A percentile compares a stretch with the other conserved stretches of the same genome.
phyloP scores from a whole-genome alignment of 2,797 vertebrate species.

The Coracias cyanogaster region DNA sequence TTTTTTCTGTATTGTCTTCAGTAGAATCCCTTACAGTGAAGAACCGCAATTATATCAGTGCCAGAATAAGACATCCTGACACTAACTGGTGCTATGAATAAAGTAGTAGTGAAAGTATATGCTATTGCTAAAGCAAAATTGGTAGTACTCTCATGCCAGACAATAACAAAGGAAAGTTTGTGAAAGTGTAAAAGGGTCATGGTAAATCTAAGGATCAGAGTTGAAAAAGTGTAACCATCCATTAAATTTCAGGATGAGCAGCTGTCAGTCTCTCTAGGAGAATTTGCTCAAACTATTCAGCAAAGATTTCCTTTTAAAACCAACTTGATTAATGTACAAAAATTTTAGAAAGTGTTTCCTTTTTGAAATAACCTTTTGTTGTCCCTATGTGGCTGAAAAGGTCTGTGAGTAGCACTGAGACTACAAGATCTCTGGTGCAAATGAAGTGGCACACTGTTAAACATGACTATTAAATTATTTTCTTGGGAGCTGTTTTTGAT shows the following conservation, averaged over 20 bases:
- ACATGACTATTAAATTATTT: slow-evolving; percentile 75
- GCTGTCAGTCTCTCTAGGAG: neutral
- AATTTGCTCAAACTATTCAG: neutral
- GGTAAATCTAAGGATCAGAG: neutral
- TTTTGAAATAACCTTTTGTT: slow-evolving; percentile 48
- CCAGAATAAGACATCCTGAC: neutral
- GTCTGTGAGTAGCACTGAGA: slow-evolving; percentile 1
- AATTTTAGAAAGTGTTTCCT: neutral
- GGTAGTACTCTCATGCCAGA: neutral
- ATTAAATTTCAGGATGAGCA: neutral
- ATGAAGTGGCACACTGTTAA: slow-evolving; percentile 56
- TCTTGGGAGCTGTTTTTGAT: slow-evolving; percentile 79
- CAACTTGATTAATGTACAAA: slow-evolving; percentile 62
- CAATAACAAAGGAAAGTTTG: neutral
- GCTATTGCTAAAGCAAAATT: neutral
- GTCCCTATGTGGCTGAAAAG: slow-evolving; percentile 9
- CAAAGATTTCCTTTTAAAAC: slow-evolving; percentile 1
- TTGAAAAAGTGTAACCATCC: neutral
- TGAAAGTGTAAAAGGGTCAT: neutral
- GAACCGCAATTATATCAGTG: neutral
- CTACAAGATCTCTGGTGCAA: slow-evolving; percentile 45
- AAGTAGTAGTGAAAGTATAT: neutral
- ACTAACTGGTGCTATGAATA: neutral
- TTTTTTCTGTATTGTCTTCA: neutral
- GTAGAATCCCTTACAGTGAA: neutral